Conservation (phyloP, 30 jellyfish, hydroid and myxozoan species). For the Nemopilema nomurai region DNA sequence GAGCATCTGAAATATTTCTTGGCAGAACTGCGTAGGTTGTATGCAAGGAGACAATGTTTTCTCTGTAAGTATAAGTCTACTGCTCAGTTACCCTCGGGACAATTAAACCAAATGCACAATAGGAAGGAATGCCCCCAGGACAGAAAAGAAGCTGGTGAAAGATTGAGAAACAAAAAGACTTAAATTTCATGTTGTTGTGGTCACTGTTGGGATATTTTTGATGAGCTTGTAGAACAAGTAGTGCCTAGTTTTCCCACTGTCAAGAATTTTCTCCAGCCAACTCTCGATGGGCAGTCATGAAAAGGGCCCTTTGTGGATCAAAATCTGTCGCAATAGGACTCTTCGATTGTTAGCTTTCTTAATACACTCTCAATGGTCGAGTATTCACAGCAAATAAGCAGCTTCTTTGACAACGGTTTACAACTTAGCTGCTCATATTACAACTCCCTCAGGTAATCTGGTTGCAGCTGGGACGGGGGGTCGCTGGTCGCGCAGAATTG, state of each 20-base stretch:
- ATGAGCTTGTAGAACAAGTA: neutral
- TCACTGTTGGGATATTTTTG: too few relatives aligned
- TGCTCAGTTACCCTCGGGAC: too few relatives aligned
- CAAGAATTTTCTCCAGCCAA: neutral
- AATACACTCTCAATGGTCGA: neutral
- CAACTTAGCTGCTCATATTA: neutral
- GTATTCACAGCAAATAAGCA: constrained; percentile 13
- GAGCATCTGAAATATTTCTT: too few relatives aligned
- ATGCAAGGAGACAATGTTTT: too few relatives aligned
- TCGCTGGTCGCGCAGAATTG: neutral
- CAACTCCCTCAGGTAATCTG: neutral
- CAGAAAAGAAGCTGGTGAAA: too few relatives aligned
- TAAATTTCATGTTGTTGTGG: too few relatives aligned
- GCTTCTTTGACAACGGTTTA: constrained; percentile 4
- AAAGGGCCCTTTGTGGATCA: neutral
- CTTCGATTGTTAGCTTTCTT: neutral
- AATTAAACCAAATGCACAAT: too few relatives aligned
- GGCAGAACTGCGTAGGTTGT: too few relatives aligned
- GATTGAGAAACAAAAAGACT: too few relatives aligned
- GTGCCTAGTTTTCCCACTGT: too few relatives aligned
- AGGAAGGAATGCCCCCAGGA: too few relatives aligned
- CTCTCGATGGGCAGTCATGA: neutral
- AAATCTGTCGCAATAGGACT: neutral
- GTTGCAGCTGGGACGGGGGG: neutral
- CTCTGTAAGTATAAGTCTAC: too few relatives aligned